Conservation (phyloP, 2,113 vertebrate genomes). For the Pedionomus torquatus region DNA sequence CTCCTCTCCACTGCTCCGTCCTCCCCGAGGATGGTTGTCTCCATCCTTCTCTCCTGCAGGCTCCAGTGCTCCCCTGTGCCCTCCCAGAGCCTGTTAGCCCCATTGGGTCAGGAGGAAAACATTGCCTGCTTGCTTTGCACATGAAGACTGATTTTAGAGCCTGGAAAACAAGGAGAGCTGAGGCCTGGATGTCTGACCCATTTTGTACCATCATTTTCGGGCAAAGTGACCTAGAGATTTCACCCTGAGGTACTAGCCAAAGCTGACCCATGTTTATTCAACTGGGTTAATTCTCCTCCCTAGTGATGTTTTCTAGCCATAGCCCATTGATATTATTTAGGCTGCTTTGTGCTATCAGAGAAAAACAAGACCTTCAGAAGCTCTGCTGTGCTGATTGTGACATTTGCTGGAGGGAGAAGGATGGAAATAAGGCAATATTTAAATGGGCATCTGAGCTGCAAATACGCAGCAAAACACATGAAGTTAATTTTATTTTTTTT, state of each 20-base stretch:
- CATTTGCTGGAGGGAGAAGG: neutral
- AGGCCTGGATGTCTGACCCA: neutral
- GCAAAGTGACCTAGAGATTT: constrained; percentile 30
- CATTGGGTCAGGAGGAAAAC: neutral
- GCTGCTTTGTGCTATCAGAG: neutral
- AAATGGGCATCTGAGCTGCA: neutral
- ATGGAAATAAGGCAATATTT: neutral
- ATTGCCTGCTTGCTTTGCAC: neutral
- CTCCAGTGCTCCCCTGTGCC: neutral
- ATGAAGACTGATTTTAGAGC: neutral
- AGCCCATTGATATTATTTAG: neutral
- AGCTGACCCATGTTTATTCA: neutral
- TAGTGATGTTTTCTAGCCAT: neutral
- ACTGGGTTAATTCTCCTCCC: constrained; percentile 2
- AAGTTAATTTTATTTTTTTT: neutral
- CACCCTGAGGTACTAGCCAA: constrained; percentile 4
- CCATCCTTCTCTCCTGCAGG: neutral
- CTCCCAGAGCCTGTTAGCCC: neutral
- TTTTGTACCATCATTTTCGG: neutral
- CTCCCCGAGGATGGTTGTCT: neutral
- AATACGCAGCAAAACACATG: neutral
- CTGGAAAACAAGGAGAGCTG: neutral
- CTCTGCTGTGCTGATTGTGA: neutral
- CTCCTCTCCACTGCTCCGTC: neutral
- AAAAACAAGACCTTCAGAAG: constrained; percentile 23